These are phyloP conservation scores for Drosophila novamexicana DNA, from an alignment of 1,140 invertebrate genomes.

Conservation along the genomic window DNA sequence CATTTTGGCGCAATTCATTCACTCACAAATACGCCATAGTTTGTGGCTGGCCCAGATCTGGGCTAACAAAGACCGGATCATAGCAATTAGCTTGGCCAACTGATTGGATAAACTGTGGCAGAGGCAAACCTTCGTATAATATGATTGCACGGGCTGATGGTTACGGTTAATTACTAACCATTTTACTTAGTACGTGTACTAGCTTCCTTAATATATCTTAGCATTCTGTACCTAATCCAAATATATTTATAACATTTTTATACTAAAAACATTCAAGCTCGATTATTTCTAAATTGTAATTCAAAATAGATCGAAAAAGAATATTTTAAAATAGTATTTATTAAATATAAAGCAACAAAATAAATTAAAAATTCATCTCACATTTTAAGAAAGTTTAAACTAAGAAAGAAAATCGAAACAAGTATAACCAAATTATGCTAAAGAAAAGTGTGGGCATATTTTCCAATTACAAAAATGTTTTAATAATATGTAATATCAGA, in stretches of 20 bases:
- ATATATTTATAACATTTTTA: too few relatives aligned
- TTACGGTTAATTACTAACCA: neutral
- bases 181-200: neutral
- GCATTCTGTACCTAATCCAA: too few relatives aligned
- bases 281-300: too few relatives aligned
- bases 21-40: constrained; percentile 3
- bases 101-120: constrained; percentile 28
- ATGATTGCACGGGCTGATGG: neutral
- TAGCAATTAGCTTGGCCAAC: constrained; percentile 58
- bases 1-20: constrained; percentile 52
- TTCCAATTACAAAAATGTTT: neutral
- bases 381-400: too few relatives aligned
- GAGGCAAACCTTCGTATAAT: constrained; percentile 2
- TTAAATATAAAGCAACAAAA: too few relatives aligned
- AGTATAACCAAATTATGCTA: neutral
- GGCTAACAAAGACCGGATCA: constrained; percentile 40
- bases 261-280: too few relatives aligned
- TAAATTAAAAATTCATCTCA: too few relatives aligned
- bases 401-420: neutral
- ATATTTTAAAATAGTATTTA: too few relatives aligned
- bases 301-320: too few relatives aligned
- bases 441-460: neutral
- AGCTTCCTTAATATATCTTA: too few relatives aligned
- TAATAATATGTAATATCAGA: neutral
- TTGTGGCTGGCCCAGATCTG: neutral